These are phyloP conservation scores for Caradrina kadenii DNA, from an alignment of 2,888 invertebrate species.

Conservation along the genomic window DNA sequence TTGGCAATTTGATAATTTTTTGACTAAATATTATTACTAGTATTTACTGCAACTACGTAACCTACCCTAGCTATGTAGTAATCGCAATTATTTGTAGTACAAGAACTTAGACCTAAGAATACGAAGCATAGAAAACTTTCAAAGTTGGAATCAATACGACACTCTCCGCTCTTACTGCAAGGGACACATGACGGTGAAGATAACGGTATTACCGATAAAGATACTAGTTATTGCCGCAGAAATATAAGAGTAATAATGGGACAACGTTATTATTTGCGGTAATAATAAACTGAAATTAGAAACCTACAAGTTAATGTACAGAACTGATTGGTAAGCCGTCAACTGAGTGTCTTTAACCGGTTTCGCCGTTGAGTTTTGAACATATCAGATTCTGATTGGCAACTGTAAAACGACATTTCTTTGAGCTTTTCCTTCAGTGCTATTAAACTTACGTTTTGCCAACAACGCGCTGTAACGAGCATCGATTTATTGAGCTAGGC, in stretches of 20 bases:
- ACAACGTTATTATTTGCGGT: constrained; percentile 44
- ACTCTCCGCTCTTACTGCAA: constrained; percentile 19
- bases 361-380: constrained; percentile 44
- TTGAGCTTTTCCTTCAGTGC: constrained; percentile 34
- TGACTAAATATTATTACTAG: background rate
- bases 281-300: constrained; percentile 50
- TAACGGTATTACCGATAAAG: constrained; percentile 26
- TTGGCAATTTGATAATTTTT: constrained; percentile 3
- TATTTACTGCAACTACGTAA: background rate
- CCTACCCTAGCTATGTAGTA: background rate
- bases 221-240: constrained; percentile 19
- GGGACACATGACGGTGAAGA: constrained; percentile 23
- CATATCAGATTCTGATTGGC: constrained; percentile 31
- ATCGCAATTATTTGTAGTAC: background rate
- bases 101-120: background rate
- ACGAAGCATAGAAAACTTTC: constrained; percentile 5
- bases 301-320: constrained; percentile 25
- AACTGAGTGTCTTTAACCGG: constrained; percentile 49
- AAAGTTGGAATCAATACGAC: background rate
- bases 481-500: constrained; percentile 37
- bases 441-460: constrained; percentile 13
- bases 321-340: constrained; percentile 48
- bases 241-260: constrained; percentile 42
- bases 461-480: constrained; percentile 12
- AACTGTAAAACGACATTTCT: constrained; percentile 32